Conservation (phyloP, 2,113 vertebrate species). For the Chaetura pelagica region DNA sequence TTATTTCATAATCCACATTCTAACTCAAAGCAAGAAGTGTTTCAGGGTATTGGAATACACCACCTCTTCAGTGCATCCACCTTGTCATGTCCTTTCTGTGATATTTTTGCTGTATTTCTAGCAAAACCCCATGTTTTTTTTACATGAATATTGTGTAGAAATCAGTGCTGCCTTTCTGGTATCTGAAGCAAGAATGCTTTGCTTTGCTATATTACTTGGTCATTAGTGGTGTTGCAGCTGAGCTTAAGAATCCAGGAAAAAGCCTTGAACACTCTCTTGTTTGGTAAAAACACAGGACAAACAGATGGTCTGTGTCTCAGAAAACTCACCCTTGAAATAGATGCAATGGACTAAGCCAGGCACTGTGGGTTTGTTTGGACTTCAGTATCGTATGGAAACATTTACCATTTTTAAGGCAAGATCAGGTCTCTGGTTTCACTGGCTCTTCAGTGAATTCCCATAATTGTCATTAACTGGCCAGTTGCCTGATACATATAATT, state of each 20-base stretch:
- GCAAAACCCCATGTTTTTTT: not conserved
- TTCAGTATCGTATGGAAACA: not conserved
- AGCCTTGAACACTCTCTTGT: not conserved
- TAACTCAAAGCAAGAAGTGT: not conserved
- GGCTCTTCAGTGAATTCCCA: not conserved
- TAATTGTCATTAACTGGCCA: not conserved
- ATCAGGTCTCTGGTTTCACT: not conserved
- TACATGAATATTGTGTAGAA: not conserved
- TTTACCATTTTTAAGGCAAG: not conserved
- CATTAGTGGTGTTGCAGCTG: not conserved
- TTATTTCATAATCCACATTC: not conserved
- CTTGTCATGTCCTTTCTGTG: not conserved
- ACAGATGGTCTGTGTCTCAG: not conserved
- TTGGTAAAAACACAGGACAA: not conserved
- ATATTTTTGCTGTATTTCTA: not conserved
- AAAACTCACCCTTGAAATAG: not conserved
- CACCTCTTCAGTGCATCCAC: rapidly evolving
- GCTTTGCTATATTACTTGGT: not conserved
- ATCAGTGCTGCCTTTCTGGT: not conserved
- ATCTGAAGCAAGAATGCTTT: not conserved
- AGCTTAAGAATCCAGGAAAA: not conserved
- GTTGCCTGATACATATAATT: rapidly evolving
- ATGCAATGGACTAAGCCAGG: not conserved
- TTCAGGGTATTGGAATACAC: not conserved
- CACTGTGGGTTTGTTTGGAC: not conserved